These are phyloP conservation scores for Catharus fuscescens DNA, from an alignment of 2,113 vertebrate species.

Conservation along the genomic window DNA sequence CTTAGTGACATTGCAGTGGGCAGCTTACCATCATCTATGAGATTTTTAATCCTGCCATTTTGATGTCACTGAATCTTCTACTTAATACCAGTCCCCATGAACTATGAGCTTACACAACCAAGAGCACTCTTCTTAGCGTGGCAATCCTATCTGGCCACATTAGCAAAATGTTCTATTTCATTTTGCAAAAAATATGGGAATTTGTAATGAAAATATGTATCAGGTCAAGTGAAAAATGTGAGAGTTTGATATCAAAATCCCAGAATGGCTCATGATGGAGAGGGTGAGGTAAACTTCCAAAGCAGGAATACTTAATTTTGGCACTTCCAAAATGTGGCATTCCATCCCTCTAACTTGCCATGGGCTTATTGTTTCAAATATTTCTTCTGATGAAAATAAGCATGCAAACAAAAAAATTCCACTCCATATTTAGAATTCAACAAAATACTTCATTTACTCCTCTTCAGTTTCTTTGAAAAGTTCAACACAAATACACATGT, in stretches of 20 bases:
- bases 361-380: not conserved
- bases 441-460: constrained; percentile 25
- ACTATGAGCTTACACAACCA: not conserved
- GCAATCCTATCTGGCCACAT: not conserved
- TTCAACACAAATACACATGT: not conserved
- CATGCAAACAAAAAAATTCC: not conserved
- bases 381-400: constrained; percentile 12
- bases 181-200: not conserved
- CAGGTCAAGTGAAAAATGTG: not conserved
- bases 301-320: constrained; percentile 21
- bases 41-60: constrained; percentile 19
- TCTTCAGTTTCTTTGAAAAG: constrained; percentile 48
- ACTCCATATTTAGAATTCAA: not conserved
- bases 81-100: not conserved
- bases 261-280: not conserved
- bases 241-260: not conserved
- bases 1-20: not conserved
- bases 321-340: constrained; percentile 6
- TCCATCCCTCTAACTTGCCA: constrained; percentile 31
- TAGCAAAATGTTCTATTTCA: not conserved
- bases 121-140: not conserved
- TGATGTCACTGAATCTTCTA: not conserved
- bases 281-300: constrained; percentile 9
- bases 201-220: not conserved
- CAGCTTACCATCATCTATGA: not conserved